phyloP scores from a whole-genome alignment of 2,113 vertebrate genomes.

The Pontoporia blainvillei region DNA sequence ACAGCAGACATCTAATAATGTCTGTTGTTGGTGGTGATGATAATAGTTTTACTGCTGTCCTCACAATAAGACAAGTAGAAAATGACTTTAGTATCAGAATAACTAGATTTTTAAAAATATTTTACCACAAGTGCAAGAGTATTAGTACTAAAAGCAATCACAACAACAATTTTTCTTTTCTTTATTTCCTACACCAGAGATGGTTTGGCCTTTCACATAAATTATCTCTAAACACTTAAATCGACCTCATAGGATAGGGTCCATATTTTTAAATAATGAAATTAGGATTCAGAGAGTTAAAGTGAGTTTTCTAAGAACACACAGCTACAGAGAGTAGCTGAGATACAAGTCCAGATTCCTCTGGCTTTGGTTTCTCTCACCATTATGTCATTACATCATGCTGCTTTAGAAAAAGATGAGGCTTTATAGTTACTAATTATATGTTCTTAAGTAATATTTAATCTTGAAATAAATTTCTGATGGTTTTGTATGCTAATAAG shows the following conservation, averaged over 20 bases:
- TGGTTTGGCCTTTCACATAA: not conserved
- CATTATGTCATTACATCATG: not conserved
- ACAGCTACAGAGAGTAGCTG: not conserved
- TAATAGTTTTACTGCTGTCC: not conserved
- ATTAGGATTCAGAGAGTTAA: not conserved
- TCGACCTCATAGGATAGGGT: not conserved
- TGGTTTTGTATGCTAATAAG: not conserved
- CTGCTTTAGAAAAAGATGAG: not conserved
- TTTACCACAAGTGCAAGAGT: not conserved
- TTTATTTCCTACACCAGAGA: not conserved
- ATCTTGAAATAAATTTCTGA: not conserved
- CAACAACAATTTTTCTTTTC: not conserved
- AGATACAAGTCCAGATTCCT: not conserved
- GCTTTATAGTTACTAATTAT: not conserved
- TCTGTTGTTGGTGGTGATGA: not conserved
- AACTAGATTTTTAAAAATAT: not conserved
- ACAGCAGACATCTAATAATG: not conserved
- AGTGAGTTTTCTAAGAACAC: not conserved
- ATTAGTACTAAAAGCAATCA: not conserved
- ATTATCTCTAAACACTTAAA: not conserved
- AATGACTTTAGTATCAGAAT: not conserved
- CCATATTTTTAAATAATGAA: not conserved
- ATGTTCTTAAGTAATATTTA: not conserved
- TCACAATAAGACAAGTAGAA: not conserved
- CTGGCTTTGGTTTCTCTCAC: not conserved